Conservation (phyloP, 1,140 invertebrate genomes). For the Phthorimaea operculella region DNA sequence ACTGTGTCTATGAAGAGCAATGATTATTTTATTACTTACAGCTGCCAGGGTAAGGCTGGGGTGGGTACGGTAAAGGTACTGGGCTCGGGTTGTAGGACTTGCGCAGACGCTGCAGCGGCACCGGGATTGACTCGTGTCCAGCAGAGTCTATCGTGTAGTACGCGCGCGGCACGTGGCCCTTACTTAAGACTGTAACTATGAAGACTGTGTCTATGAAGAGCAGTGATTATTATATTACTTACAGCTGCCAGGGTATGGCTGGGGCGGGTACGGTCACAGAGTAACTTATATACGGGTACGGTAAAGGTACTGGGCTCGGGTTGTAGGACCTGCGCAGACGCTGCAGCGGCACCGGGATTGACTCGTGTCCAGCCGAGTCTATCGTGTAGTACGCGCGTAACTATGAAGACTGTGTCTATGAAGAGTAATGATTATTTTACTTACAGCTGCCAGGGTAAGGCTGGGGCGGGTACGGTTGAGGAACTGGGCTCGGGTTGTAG, state of each 20-base stretch:
- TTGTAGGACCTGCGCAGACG: slow-evolving; percentile 37
- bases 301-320: slow-evolving; percentile 23
- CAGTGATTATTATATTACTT: not conserved
- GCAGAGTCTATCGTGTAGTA: slow-evolving; percentile 61
- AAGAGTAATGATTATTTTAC: no score
- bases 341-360: slow-evolving; percentile 44
- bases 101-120: slow-evolving; percentile 49
- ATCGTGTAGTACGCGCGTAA: slow-evolving; percentile 59
- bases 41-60: no score
- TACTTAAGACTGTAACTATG: no score
- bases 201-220: no score
- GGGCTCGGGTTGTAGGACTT: slow-evolving; percentile 33
- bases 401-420: no score
- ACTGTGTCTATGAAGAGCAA: no score
- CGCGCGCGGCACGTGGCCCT: slow-evolving; percentile 48
- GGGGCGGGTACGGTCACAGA: no score
- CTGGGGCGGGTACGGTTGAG: slow-evolving; percentile 12
- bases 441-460: not conserved
- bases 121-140: slow-evolving; percentile 45
- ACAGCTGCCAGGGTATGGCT: not conserved
- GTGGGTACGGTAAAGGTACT: no score
- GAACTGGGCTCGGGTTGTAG: slow-evolving; percentile 34
- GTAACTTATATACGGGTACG: no score
- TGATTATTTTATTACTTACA: no score
- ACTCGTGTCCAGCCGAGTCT: slow-evolving; percentile 50